Percentiles rank a stretch among this genome's conserved stretches.
Evolutionary conservation across 2,113 vertebrate genomes (phyloP).

Genomic region (Canis aureus): DNA sequence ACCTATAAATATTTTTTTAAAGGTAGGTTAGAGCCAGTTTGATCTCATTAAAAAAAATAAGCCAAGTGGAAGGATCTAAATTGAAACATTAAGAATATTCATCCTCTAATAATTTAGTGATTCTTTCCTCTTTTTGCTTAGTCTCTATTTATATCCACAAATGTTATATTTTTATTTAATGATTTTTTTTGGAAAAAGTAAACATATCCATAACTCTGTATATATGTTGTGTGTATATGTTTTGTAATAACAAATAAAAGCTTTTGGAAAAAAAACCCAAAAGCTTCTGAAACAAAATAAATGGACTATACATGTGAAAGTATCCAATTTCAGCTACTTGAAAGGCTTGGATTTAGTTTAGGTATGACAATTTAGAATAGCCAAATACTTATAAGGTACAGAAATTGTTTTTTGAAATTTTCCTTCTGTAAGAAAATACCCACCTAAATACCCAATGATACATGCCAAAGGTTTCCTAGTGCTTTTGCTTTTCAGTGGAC

Average conservation of each 20-base stretch:
- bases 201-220: background rate
- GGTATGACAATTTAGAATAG: background rate
- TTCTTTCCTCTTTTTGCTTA: slow-evolving; percentile 44
- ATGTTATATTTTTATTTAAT: slow-evolving; percentile 33
- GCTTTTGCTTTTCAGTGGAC: slow-evolving; percentile 94
- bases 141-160: background rate
- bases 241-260: slow-evolving; percentile 4
- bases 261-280: slow-evolving; percentile 10
- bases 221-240: background rate
- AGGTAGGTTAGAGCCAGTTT: slow-evolving; percentile 13
- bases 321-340: background rate
- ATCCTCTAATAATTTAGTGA: slow-evolving; percentile 35
- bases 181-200: background rate
- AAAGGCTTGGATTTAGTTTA: slow-evolving; percentile 1
- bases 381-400: background rate
- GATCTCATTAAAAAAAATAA: background rate
- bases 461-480: slow-evolving; percentile 95
- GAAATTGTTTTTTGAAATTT: background rate
- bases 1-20: slow-evolving; percentile 11
- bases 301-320: background rate
- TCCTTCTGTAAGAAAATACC: slow-evolving; percentile 78
- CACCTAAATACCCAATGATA: slow-evolving; percentile 97
- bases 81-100: slow-evolving; percentile 24
- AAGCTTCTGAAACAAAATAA: slow-evolving; percentile 41
- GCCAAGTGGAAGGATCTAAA: background rate